Evolutionary conservation across 2,888 invertebrate genomes (phyloP), one percentile per base, ranked within the genome.

Genomic region (Amphipoea oculea): DNA sequence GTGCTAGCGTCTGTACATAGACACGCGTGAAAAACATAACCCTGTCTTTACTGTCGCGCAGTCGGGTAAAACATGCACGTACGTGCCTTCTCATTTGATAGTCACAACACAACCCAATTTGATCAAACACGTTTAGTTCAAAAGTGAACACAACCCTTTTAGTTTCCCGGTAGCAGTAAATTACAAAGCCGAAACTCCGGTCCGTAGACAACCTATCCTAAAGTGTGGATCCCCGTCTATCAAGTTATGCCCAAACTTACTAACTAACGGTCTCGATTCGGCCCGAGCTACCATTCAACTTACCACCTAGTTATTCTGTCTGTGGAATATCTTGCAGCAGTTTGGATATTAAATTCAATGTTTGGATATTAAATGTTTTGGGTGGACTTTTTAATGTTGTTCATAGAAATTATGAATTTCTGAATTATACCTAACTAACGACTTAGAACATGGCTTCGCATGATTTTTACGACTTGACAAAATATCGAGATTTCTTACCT

Each of bases 171-270:
- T 48, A n/a, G 62, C 51, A 48, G 73, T 83, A 66, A 77, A 87
- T 84, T 72, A 84, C 77, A 80, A 83, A 78, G 71, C 68, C 57
- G 36, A 74, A 84, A 84, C 83, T 85, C 66, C n/a, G 76, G 65
- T 45, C 51, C 20, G 51, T 77, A 78, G 76, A 79, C 81, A 75
- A 80, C 77, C 76, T 77, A 83, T 78, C 76, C 73, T 73, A 72
- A 79, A 87, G 76, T 82, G 75, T 79, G 48, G 74, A 81, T 83
- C 89, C 79, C 78, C 70, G 70, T 81, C 82, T 80, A 83, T 89
- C 76, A 82, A 89, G 82, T 83, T 86, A 78, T 83, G 77, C 80
- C 14, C 74, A 79, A 89, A 89, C 84, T 90, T 83, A 51, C 81
- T 89, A 90, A 89, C 86, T 79, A 84, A 84, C 76, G 76, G 73